Percentiles rank a stretch among this genome's conserved stretches.
These are phyloP conservation scores for Beroe ovata DNA, from an alignment of 37 sponge, comb jelly and placozoan genomes.

Conservation along the genomic window DNA sequence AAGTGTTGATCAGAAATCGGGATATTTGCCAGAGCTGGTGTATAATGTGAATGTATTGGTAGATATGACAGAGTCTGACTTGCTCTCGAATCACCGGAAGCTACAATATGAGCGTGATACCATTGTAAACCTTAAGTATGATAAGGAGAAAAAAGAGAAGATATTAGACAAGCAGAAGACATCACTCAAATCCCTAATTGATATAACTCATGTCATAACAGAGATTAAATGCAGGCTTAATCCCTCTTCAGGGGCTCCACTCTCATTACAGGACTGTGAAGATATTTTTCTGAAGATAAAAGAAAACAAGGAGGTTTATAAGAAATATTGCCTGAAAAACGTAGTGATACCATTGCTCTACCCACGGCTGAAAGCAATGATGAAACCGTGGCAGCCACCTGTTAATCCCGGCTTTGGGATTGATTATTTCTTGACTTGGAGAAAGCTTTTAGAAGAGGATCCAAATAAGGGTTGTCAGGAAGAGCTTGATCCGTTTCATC, in stretches of 20 bases:
- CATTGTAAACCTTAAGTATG: constrained; percentile 80
- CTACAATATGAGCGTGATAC: constrained; percentile 80
- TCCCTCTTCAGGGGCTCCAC: constrained; percentile 3
- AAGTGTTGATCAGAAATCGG: background rate
- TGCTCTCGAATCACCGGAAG: constrained; percentile 70
- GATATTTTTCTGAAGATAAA: constrained; percentile 71
- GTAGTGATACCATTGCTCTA: constrained; percentile 80
- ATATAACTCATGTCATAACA: background rate
- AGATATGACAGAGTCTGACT: constrained; percentile 80
- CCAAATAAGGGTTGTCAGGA: constrained; percentile 11
- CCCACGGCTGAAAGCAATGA: constrained; percentile 71
- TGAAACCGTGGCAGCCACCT: constrained; percentile 65
- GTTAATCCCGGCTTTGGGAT: background rate
- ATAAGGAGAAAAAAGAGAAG: constrained; percentile 70
- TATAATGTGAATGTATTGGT: constrained; percentile 88
- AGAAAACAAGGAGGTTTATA: constrained; percentile 67
- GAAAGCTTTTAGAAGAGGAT: constrained; percentile 65
- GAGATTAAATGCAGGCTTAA: background rate
- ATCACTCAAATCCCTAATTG: background rate
- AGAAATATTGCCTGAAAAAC: constrained; percentile 73
- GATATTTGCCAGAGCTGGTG: constrained; percentile 77
- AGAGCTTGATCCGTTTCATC: constrained; percentile 72
- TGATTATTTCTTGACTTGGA: constrained; percentile 69
- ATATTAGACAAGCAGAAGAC: constrained; percentile 43
- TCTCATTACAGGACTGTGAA: constrained; percentile 82